A percentile compares a stretch with the other conserved stretches of the same genome.
Conservation (phyloP, 2,888 invertebrate species). For the Cenopis cana region DNA sequence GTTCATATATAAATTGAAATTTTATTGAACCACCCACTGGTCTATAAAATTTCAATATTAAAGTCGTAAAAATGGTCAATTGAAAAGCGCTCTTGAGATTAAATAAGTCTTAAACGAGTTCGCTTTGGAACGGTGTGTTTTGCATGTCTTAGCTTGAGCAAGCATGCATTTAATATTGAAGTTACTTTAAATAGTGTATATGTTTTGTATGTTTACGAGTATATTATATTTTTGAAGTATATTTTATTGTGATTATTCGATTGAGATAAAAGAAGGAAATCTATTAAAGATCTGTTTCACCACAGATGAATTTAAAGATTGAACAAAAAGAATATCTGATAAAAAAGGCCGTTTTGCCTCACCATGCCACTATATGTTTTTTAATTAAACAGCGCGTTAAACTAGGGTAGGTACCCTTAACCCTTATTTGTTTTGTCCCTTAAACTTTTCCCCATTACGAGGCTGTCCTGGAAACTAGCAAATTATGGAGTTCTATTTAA, state of each 20-base stretch:
- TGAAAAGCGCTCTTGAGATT: not conserved
- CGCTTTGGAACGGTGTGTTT: not conserved
- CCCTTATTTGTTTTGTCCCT: constrained; percentile 42
- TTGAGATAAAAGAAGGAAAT: not conserved
- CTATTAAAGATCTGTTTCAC: not conserved
- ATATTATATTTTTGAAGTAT: not conserved
- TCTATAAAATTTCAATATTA: not conserved
- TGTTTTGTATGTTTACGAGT: not conserved
- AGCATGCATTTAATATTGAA: not conserved
- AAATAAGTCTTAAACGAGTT: not conserved
- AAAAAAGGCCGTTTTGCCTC: not conserved
- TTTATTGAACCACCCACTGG: constrained; percentile 3
- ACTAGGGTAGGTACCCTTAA: constrained; percentile 20
- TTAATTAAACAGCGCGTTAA: constrained; percentile 26
- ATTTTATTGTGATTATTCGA: not conserved
- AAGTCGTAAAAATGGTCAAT: not conserved
- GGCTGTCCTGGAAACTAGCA: constrained; percentile 37
- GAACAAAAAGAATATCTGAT: not conserved
- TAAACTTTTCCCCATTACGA: constrained; percentile 39
- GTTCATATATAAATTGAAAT: constrained; percentile 1
- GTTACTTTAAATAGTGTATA: not conserved
- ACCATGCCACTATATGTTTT: constrained; percentile 18
- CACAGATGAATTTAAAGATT: too few relatives aligned
- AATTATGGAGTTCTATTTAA: constrained; percentile 41
- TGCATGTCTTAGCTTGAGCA: not conserved